Evolutionary conservation across 1,140 invertebrate species (phyloP), one percentile per base, ranked within the genome.

Genomic region (Drosophila orena): DNA sequence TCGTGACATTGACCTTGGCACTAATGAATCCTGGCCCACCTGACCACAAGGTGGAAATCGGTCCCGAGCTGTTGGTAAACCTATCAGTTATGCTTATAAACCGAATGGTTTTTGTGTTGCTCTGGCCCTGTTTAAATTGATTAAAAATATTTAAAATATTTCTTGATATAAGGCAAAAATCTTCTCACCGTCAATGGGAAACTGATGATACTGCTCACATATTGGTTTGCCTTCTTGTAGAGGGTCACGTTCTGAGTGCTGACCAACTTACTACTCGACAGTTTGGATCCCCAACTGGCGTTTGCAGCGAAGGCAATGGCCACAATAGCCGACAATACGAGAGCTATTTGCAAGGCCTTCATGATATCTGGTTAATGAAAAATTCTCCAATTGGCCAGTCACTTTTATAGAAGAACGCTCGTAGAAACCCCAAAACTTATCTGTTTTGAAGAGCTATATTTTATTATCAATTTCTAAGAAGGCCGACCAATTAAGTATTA

Each of bases 61-160:
- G 80, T 37, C 83, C 83, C 14, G 80, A 78, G n/a, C 66, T 81
- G 47, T 84, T 81, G 20, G 70, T 70, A n/a, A 84, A 83, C 22
- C 56, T 60, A 38, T 86, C 83, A 22, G 43, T 79, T 3, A 84
- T 54, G 42, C 40, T 70, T 37, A 86, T 70, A 37, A n/a, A 79
- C 4, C 74, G 58, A 43, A 86, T 86, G 6, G 52, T 55, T 30
- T 66, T 70, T 22, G 47, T 81, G 49, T 86, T 86, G 11, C 22
- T 54, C 66, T 71, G 58, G 44, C 83, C 83, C 83, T 86, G 38
- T 52, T 4, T 14, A 42, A 3, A 17, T 43, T 44, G 7, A 2
- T 2, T 49, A 59, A 54, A 27, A 15, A 4, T 27, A 12, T 2
- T 20, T 20, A 7, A 2, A 38, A 55, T 47, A n/a, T 14, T 38